Conservation (phyloP, 2,797 vertebrate genomes). For the Pagetopsis macropterus region DNA sequence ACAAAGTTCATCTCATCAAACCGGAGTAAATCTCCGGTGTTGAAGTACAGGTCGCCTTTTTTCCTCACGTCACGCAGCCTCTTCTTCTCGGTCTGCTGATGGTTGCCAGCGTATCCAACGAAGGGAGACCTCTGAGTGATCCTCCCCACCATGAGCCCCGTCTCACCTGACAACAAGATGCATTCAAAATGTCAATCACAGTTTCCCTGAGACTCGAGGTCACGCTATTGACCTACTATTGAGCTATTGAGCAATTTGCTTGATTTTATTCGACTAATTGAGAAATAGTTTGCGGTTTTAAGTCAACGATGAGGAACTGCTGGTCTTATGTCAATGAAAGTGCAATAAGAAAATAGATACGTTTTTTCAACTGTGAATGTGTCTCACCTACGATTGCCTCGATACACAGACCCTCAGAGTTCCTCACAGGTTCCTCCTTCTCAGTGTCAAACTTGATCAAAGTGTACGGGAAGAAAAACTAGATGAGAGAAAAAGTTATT, state of each 20-base stretch:
- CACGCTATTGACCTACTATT: background rate
- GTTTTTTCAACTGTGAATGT: fast-evolving
- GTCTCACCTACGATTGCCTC: slow-evolving; percentile 84
- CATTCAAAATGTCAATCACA: background rate
- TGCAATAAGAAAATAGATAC: background rate
- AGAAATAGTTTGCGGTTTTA: too few species aligned
- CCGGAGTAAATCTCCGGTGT: slow-evolving; percentile 89
- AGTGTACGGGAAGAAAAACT: slow-evolving; percentile 84
- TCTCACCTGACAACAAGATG: slow-evolving; percentile 80
- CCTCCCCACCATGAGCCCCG: slow-evolving; percentile 88
- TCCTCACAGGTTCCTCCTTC: slow-evolving; percentile 89
- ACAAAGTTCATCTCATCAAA: slow-evolving; percentile 88
- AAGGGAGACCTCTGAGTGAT: slow-evolving; percentile 87
- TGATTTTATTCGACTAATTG: too few species aligned
- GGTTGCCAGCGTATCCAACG: slow-evolving; percentile 87
- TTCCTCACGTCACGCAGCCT: slow-evolving; percentile 86
- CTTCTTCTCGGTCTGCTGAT: slow-evolving; percentile 89
- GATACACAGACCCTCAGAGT: slow-evolving; percentile 87
- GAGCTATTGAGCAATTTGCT: too few species aligned
- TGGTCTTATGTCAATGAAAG: too few species aligned
- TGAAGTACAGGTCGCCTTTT: slow-evolving; percentile 92
- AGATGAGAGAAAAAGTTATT: background rate
- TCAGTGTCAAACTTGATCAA: slow-evolving; percentile 91
- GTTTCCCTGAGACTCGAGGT: background rate
- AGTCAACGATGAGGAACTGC: too few species aligned